These are phyloP conservation scores for Bemisia tabaci DNA, from an alignment of 1,140 invertebrate species.

Conservation along the genomic window DNA sequence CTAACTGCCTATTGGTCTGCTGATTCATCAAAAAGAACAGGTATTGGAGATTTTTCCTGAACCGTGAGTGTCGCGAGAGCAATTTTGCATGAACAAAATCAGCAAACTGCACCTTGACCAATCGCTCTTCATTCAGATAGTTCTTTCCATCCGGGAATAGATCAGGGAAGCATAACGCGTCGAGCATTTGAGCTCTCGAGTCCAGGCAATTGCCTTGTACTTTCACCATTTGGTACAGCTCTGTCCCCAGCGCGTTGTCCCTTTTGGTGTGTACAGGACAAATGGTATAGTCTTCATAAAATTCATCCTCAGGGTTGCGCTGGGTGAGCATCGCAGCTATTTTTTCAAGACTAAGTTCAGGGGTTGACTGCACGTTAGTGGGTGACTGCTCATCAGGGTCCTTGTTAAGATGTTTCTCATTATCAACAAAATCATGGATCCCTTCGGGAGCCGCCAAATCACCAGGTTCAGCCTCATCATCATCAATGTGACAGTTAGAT, in stretches of 20 bases:
- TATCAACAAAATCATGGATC: too few relatives aligned
- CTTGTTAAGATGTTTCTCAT: too few relatives aligned
- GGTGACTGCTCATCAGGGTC: too few relatives aligned
- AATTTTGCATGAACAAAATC: slow-evolving; percentile 24
- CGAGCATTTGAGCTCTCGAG: slow-evolving; percentile 17
- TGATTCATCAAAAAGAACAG: too few relatives aligned
- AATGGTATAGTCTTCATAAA: slow-evolving; percentile 26
- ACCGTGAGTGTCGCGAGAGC: slow-evolving; percentile 23
- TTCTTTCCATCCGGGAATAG: slow-evolving; percentile 22
- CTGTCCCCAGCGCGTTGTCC: slow-evolving; percentile 20
- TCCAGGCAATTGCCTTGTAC: slow-evolving; percentile 19
- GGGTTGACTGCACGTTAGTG: too few relatives aligned
- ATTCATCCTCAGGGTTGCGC: slow-evolving; percentile 17
- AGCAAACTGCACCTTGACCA: slow-evolving; percentile 17
- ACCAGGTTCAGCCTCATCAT: too few relatives aligned
- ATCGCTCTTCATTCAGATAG: slow-evolving; percentile 21
- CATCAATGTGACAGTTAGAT: too few relatives aligned
- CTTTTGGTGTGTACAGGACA: slow-evolving; percentile 24
- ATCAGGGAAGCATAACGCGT: slow-evolving; percentile 27
- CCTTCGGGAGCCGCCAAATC: too few relatives aligned
- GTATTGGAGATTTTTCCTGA: slow-evolving; percentile 25
- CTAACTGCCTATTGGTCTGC: too few relatives aligned
- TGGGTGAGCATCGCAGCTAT: slow-evolving; percentile 21
- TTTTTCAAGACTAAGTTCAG: too few relatives aligned
- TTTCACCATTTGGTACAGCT: slow-evolving; percentile 26